These are phyloP conservation scores for Anthoscopus minutus DNA, from an alignment of 2,113 vertebrate genomes.

Conservation along the genomic window DNA sequence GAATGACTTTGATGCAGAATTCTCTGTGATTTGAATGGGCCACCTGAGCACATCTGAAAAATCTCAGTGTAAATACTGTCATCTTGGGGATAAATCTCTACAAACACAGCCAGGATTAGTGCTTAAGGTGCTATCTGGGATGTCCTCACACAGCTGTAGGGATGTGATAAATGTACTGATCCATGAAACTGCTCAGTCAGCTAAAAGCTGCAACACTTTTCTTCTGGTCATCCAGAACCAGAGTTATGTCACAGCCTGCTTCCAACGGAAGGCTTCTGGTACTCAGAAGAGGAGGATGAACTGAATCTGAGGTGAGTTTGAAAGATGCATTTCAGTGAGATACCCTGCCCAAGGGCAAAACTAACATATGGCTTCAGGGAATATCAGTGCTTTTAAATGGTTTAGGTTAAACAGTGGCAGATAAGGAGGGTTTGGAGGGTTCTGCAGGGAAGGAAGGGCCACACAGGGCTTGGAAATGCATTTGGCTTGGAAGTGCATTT, in stretches of 20 bases:
- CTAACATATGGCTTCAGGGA: accelerated
- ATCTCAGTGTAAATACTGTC: not conserved
- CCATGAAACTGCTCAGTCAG: not conserved
- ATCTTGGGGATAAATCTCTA: not conserved
- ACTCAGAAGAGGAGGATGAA: constrained; percentile 72
- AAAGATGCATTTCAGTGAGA: not conserved
- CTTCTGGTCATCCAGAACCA: not conserved
- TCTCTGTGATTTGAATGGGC: not conserved
- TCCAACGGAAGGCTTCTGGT: constrained; percentile 69
- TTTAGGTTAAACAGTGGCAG: not conserved
- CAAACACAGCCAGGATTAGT: not conserved
- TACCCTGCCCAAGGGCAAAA: no score
- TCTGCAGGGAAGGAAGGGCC: not conserved
- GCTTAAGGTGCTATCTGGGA: not conserved
- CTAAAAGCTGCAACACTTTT: not conserved
- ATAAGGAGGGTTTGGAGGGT: not conserved
- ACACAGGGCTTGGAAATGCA: not conserved
- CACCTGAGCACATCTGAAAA: not conserved
- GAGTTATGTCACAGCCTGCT: not conserved
- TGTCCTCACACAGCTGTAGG: not conserved
- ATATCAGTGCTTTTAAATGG: not conserved
- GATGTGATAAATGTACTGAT: not conserved
- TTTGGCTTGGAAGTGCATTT: not conserved
- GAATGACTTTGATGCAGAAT: not conserved
- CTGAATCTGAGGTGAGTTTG: constrained; percentile 69